phyloP scores from a whole-genome alignment of 92 coral and sea anemone genomes.

The Blastomussa wellsi region DNA sequence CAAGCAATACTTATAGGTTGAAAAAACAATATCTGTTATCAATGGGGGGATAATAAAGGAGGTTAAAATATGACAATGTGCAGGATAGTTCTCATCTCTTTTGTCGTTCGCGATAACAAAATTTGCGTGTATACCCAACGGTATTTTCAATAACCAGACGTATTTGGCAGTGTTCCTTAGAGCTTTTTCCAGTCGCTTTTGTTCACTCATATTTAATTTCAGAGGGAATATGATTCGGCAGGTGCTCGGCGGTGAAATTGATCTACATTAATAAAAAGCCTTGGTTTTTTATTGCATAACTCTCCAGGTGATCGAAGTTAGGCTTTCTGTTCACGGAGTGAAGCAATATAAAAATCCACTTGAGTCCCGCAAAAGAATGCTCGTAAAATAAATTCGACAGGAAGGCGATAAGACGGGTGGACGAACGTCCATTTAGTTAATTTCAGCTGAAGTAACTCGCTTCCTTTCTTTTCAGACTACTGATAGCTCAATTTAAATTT shows the following conservation, averaged over 20 bases:
- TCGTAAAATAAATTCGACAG: constrained; percentile 2
- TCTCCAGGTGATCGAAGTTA: constrained; percentile 39
- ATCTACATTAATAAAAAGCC: constrained; percentile 7
- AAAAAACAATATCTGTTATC: constrained; percentile 21
- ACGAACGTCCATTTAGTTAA: background rate
- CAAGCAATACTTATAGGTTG: constrained; percentile 20
- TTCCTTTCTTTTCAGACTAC: background rate
- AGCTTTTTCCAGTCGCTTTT: constrained; percentile 14
- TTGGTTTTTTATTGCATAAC: constrained; percentile 24
- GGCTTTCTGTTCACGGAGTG: constrained; percentile 20
- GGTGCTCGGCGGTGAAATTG: constrained; percentile 40
- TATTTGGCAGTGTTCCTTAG: constrained; percentile 15
- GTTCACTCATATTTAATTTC: constrained; percentile 33
- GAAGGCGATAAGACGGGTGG: background rate
- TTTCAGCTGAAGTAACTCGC: constrained; percentile 2
- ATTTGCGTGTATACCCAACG: constrained; percentile 24
- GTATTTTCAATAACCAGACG: constrained; percentile 22
- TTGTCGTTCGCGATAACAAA: background rate
- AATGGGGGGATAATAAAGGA: constrained; percentile 24
- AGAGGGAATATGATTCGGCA: constrained; percentile 20
- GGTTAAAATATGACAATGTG: constrained; percentile 29
- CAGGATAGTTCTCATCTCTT: background rate
- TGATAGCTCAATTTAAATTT: constrained; percentile 32
- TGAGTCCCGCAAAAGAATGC: constrained; percentile 2
- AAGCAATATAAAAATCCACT: constrained; percentile 1